Conservation (phyloP, 2,888 invertebrate species). For the Micoletzkya japonica region DNA sequence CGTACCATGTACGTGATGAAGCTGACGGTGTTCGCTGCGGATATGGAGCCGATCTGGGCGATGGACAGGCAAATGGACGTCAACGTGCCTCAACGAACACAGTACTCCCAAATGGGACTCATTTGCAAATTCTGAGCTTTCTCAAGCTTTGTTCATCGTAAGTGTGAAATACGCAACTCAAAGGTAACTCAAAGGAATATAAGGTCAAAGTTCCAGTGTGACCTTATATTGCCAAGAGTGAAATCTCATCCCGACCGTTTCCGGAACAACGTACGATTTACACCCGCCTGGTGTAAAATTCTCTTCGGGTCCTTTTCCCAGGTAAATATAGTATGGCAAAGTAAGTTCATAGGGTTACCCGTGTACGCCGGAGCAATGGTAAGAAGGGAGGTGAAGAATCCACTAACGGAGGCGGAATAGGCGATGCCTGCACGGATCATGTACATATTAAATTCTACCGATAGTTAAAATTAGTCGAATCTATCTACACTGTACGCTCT, state of each 20-base stretch:
- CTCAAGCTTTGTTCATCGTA: no score
- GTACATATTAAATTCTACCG: background rate
- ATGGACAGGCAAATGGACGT: background rate
- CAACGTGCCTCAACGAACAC: background rate
- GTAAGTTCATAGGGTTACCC: background rate
- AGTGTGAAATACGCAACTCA: no score
- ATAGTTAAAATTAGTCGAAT: background rate
- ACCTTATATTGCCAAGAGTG: no score
- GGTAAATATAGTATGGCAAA: background rate
- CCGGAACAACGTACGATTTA: background rate
- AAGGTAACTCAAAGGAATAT: no score
- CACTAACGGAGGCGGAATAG: background rate
- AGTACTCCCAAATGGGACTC: no score
- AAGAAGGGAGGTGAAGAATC: conserved; percentile 14
- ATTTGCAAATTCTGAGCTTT: no score
- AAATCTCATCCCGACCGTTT: no score
- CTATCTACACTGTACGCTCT: no score
- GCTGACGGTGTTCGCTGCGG: background rate
- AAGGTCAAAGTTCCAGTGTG: no score
- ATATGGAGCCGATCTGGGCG: background rate
- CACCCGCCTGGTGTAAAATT: background rate
- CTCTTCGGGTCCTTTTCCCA: background rate
- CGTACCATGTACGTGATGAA: background rate
- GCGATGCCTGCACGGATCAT: no score
- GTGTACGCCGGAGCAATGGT: background rate